A percentile compares a stretch with the other conserved stretches of the same genome.
These are phyloP conservation scores for Xanthia togata DNA, from an alignment of 2,888 invertebrate species.

Conservation along the genomic window DNA sequence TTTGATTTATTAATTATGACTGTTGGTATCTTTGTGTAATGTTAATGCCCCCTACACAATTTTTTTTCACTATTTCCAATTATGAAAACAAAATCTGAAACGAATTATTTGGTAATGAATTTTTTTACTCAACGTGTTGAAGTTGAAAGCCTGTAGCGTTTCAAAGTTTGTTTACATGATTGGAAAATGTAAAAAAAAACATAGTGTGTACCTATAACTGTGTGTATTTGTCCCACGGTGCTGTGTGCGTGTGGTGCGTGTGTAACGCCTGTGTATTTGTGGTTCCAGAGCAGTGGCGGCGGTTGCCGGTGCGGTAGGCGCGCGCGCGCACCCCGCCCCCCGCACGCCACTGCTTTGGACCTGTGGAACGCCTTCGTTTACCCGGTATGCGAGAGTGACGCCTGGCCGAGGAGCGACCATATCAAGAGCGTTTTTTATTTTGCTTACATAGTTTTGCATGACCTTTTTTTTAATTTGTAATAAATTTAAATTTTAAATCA, in stretches of 20 bases:
- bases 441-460: slow-evolving; percentile 54
- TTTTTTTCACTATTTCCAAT: slow-evolving; percentile 52
- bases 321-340: slow-evolving; percentile 92
- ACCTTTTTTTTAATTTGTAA: slow-evolving; percentile 9
- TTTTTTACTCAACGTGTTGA: background rate
- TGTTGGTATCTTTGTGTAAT: slow-evolving; percentile 66
- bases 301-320: slow-evolving; percentile 90
- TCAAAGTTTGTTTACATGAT: slow-evolving; percentile 31
- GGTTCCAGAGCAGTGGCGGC: slow-evolving; percentile 91
- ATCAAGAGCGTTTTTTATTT: slow-evolving; percentile 68
- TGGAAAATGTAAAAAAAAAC: slow-evolving; percentile 32
- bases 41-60: slow-evolving; percentile 41
- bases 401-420: slow-evolving; percentile 82
- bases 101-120: background rate
- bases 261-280: slow-evolving; percentile 88
- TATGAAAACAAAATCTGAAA: slow-evolving; percentile 32
- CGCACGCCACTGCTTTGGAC: slow-evolving; percentile 93
- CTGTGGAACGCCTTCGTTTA: slow-evolving; percentile 92
- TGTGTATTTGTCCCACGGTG: slow-evolving; percentile 67
- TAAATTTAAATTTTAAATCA: slow-evolving; percentile 7
- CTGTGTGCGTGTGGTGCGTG: slow-evolving; percentile 74
- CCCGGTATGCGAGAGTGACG: slow-evolving; percentile 91
- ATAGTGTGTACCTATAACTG: slow-evolving; percentile 59
- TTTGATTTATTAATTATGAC: slow-evolving; percentile 47
- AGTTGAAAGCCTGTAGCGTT: slow-evolving; percentile 13